Base-by-base conservation (phyloP, 1,140 invertebrate genomes). In the Stegodyphus dumicola region DNA sequence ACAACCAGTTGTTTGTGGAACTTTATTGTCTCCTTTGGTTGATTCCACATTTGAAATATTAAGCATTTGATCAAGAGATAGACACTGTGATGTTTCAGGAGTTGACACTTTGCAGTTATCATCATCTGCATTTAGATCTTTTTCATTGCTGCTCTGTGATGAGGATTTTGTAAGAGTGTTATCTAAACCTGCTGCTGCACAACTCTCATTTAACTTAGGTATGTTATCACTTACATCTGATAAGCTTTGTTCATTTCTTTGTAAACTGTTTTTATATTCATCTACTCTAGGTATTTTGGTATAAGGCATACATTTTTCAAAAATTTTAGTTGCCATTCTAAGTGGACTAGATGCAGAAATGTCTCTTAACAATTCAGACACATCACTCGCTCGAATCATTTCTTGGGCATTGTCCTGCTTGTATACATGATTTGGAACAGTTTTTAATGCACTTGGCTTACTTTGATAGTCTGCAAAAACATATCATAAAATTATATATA, bases 271-370 rank as follows among this genome's bases (percentile, higher is more conserved):
- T 33, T 33, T 33, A 33, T 33, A 33, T 33, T 33, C 33, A 33
- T 33, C 33, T 33, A 33, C 33, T 33, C 33, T 33, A 33, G 33
- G 33, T 33, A 33, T 33, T 33, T 33, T 33, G 33, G 33, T 33
- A 60, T 15, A 10, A 60, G 56, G 56, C 9, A 10, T 60, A 60
- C 15, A 77, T 13, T 70, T 51, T 49, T 60, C 69, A 10, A 81
- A 56, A 54, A 81, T 81, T 80, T 64, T 81, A 73, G 17, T n/a
- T 17, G 78, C 78, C 13, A 81, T 17, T 2, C 4, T 15, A 5
- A 52, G 15, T 17, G 78, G 78, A 2, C 64, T 15, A 48, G 48
- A 15, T 6, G 78, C 60, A 52, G 78, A 80, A 15, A 15, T 13
- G 11, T 73, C 78, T 10, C 53, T 48, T 10, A 81, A 17, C 49